Evolutionary conservation across 2,797 vertebrate species (phyloP), one percentile per base, ranked within the genome.

Genomic region (Rallus crepitans): DNA sequence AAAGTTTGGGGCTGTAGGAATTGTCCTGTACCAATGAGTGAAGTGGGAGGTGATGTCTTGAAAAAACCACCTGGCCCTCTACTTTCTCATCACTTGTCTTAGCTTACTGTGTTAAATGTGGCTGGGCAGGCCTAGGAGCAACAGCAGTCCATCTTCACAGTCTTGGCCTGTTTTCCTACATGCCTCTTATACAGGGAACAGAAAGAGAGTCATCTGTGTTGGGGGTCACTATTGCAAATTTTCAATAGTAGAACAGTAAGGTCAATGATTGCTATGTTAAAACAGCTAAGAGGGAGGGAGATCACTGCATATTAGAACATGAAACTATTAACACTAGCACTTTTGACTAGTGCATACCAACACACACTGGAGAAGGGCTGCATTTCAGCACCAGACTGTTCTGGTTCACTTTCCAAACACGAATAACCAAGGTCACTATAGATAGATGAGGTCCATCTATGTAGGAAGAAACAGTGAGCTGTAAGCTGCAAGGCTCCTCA

Each of bases 361-460:
- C 84, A 40, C 11, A 19, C 47, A 27, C 28, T 40, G 53, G 40
- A 75, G 31, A 57, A 47, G 73, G 18, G 12, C 53, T 70, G 37
- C 24, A 61, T 65, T 85, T 71, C 15, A 64, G 47, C 31, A 72
- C 31, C 47, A 73, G 30, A 30, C 18, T 63, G 5, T 53, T 75
- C 37, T 77, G 39, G 40, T 60, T 85, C 55, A 21, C 42, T 60
- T 95, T n/a, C 19, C 31, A 78, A 89, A 60, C 15, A 3, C 15
- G 4, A 42, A 21, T 80, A 50, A 57, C n/a, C 50, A 88, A 45
- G 66, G 18, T 80, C 70, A 20, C 50, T 94, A 21, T 4, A 82
- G 70, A 50, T 52, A 93, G 39, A 82, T 31, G 53, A 60, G 83
- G 40, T 40, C 30, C 69, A 63, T 83, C 78, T 87, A 80, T 72